Evolutionary conservation across 1,140 invertebrate genomes (phyloP), one percentile per base, ranked within the genome.

Genomic region (Mercenaria mercenaria): DNA sequence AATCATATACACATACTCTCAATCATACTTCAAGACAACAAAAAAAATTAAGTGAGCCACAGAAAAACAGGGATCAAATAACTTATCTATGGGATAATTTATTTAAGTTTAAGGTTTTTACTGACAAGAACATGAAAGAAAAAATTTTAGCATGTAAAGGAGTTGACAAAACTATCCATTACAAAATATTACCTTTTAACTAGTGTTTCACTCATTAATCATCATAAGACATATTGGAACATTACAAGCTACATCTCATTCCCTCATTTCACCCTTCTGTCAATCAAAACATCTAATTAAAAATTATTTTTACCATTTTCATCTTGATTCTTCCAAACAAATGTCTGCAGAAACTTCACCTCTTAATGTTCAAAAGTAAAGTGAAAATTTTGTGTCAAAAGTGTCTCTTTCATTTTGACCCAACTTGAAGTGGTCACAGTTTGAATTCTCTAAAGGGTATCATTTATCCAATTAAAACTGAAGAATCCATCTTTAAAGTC

Each of bases 401-500:
- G 67, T 72, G 67, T 50, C 47, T 79, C 32, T 79, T 79, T 79
- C 47, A 52, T 50, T 56, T 56, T 56, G 76, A 79, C 43, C 47
- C 47, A 23, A 20, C 23, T n/a, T 79, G 43, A 79, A 79, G 76
- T 79, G 76, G 50, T 52, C 32, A 32, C 47, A 26, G 26, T 26
- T 26, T 29, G 34, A 81, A 81, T 47, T 20, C 80, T 82, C 37
- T 59, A 64, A 64, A 64, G 61, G 80, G 39, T 82, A 82, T 82
- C 80, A 18, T 43, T 64, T 82, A 61, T 64, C 80, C 80, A 82
- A 82, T 82, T 82, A 82, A 82, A 37, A 1, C 34, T 82, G 2
- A 3, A 82, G 23, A 26, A 18, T 11, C 13, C 10, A 20, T 18
- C 23, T 41, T 82, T 82, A 26, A 59, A 34, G 59, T 37, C 59